Base-by-base conservation (phyloP, 1,140 invertebrate species). In the Littorina saxatilis region DNA sequence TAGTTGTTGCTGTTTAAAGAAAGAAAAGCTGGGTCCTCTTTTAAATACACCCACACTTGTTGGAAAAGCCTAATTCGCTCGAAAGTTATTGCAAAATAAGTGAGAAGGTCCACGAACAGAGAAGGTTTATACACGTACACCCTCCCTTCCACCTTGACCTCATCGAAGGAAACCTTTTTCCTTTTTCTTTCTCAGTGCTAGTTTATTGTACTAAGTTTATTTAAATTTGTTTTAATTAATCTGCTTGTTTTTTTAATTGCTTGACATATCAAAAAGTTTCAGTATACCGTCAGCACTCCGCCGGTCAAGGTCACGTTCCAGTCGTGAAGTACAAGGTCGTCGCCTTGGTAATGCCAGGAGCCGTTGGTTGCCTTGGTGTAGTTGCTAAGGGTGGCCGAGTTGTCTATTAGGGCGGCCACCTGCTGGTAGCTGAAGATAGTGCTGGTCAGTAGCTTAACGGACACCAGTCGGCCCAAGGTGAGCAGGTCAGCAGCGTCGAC, bases 391-490 rank as follows among this genome's bases (percentile, higher is more conserved):
- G 39, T 47, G 7, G 15, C 29, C 1, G 73, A 27, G 81, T 82
- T 82, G 5, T 68, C 50, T 29, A 83, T 79, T 47, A 76, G 40
- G 2, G 29, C 40, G 23, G 83, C 79, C 17, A 84, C 74, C 35
- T 86, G 74, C 74, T 85, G 79, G 63, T 85, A 88, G 35, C 85
- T 87, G n/a, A 88, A 72, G 68, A 87, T 77, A 52, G 88, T 83
- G 50, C 84, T 88, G 58, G 84, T 70, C 35, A 86, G 84, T 29
- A 85, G 86, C 74, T 87, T 87, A 39, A 86, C 84, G 15, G 88
- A 82, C 32, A 86, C 82, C 32, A 89, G 76, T 61, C 81, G 75
- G 17, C 79, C 88, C 4, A 89, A 72, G 23, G 82, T 83, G n/a
- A 81, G 35, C 39, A 83, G 80, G 73, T 89, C 85, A 13, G 43